Evolutionary conservation across 2,797 vertebrate genomes (phyloP), one percentile per base, ranked within the genome.

Genomic region (Mallotus villosus): DNA sequence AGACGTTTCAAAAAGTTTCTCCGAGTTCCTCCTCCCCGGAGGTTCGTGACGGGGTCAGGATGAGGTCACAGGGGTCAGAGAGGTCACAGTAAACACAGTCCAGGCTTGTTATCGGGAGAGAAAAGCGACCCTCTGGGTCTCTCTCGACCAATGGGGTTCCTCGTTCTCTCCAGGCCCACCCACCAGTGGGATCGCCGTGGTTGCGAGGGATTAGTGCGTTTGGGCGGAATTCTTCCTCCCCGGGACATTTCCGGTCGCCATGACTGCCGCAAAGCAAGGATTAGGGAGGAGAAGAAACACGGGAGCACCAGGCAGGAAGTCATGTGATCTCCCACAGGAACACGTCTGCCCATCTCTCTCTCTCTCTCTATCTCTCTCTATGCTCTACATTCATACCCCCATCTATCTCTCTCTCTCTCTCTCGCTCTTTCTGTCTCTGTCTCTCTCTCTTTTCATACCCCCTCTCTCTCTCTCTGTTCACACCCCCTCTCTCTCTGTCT

Each of bases 241-340:
- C 19, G 16, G 34, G 55, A 66, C 71, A 29, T 72, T 59, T 60
- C 71, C 63, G 16, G 49, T 57, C 70, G 67, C 25, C 73, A 59
- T 46, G 66, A 78, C n/a, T 5, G 55, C 67, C 8, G 6, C 72
- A 77, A 70, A 70, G 71, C 61, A 41, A 70, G 24, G 34, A 64
- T 41, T 53, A 24, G 62, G 73, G 67, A 49, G 63, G 63, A 67
- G 21, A 74, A 69, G 32, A 65, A 65, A 77, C 70, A 70, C 70
- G 55, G 74, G 73, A 80, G 73, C 73, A 59, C 82, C 63, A 78
- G 80, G 82, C 69, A 90, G 91, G 91, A 93, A 88, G 90, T 92
- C 91, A 91, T 92, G 90, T 92, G 90, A 88, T 87, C 90, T 91
- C 83, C 88, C 88, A 75, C 74, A 72, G 77, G 37, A 53, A 77